Evolutionary conservation across 2,113 vertebrate genomes (phyloP), one percentile per base, ranked within the genome.

Genomic region (Smithornis capensis): DNA sequence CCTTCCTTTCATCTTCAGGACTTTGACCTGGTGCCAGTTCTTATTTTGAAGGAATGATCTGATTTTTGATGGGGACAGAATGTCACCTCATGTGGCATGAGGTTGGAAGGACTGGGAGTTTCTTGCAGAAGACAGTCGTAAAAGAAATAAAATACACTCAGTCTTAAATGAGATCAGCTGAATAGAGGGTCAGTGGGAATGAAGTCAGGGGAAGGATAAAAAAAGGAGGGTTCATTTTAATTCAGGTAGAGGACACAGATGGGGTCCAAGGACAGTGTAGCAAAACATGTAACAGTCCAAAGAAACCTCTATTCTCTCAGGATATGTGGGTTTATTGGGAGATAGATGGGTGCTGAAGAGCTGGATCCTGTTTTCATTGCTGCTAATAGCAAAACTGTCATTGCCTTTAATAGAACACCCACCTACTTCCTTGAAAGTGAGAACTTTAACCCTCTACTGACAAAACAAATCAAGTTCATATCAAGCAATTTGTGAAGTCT

Each of bases 1-100:
- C 97, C 97, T 98, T 98, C 97, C 95, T 98, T 98, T 98, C 97
- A 98, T 98, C 97, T 98, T 92, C 87, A 86, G 67, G 89, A 90
- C 91, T 97, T 97, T 96, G 94, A 96, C 89, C 95, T 24, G 27
- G 86, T 96, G 93, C 91, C 95, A 95, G 79, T 96, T 97, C 96
- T 97, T 94, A 95, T 94, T 92, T 90, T 91, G 95, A 95, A 95
- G 77, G 93, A 96, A 97, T 84, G 93, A 96, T 95, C 95, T 96
- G 97, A 97, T 87, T 95, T 96, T 95, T 96, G 96, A 97, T 75
- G 74, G 94, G 91, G 92, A 97, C 87, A 85, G 92, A 95, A 92
- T 96, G 97, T 96, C 96, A 96, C 78, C n/a, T n/a, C n/a, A 94
- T 2, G 44, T 92, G 94, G 93, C 83, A 94, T 35, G 47, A 93